phyloP scores from a whole-genome alignment of 2,113 vertebrate species.

The Periophthalmodon schlosseri region DNA sequence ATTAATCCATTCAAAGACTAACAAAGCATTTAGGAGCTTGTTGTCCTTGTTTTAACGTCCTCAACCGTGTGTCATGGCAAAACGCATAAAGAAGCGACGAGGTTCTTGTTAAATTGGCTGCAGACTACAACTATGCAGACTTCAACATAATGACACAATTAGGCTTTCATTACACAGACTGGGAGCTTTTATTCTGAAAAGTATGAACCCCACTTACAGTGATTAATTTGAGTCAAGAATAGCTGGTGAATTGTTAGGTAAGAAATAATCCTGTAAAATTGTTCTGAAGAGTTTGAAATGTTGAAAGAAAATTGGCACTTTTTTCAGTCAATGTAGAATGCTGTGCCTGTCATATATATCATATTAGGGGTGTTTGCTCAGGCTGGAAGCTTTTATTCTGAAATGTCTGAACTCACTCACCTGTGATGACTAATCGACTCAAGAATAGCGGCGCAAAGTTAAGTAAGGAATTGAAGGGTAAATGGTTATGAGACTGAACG shows the following conservation, averaged over 20 bases:
- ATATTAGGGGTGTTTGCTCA: neutral
- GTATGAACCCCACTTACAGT: neutral
- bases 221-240: neutral
- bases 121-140: neutral
- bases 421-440: neutral
- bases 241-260: neutral
- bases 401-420: neutral
- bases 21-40: conserved; percentile 10
- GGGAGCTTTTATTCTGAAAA: neutral
- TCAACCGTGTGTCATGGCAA: conserved; percentile 11
- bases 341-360: neutral
- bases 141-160: neutral
- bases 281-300: neutral
- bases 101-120: neutral
- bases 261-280: conserved; percentile 1
- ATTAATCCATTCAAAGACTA: conserved; percentile 34
- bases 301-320: neutral
- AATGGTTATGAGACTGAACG: conserved; percentile 2
- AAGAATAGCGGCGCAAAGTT: conserved; percentile 7
- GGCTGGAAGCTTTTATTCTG: neutral
- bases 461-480: conserved; percentile 9
- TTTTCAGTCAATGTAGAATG: neutral
- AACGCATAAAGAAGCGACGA: neutral
- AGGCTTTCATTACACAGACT: neutral
- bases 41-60: conserved; percentile 13